A percentile compares a stretch with the other conserved stretches of the same genome.
phyloP scores from a whole-genome alignment of 2,888 invertebrate species.

The Drosophila neonasuta region DNA sequence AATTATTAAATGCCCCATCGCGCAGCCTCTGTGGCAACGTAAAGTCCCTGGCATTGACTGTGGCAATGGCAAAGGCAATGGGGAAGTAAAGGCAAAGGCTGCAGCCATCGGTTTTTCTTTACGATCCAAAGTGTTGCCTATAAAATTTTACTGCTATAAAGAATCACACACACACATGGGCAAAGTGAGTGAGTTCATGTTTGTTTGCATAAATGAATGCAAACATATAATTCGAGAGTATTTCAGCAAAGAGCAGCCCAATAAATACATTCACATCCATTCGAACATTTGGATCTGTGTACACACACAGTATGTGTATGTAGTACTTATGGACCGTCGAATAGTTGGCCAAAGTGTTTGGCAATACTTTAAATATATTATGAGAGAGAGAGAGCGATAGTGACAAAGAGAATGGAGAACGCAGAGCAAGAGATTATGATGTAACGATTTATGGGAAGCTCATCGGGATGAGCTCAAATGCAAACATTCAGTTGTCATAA shows the following conservation, averaged over 20 bases:
- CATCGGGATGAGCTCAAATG: conserved; percentile 58
- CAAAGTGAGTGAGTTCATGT: conserved; percentile 33
- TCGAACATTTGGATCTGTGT: conserved; percentile 7
- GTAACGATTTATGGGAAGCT: conserved; percentile 63
- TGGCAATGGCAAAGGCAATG: conserved; percentile 7
- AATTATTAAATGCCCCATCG: conserved; percentile 69
- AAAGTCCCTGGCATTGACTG: background rate
- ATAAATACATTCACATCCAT: conserved; percentile 29
- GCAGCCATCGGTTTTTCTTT: conserved; percentile 65
- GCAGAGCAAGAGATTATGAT: conserved; percentile 54
- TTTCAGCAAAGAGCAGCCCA: conserved; percentile 28
- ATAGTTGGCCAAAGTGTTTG: conserved; percentile 55
- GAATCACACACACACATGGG: conserved; percentile 12
- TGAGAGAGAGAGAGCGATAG: conserved; percentile 13
- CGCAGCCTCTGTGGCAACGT: conserved; percentile 17
- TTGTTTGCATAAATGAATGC: conserved; percentile 68
- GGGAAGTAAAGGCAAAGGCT: conserved; percentile 12
- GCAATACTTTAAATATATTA: conserved; percentile 67
- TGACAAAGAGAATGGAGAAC: background rate
- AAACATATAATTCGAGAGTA: conserved; percentile 60
- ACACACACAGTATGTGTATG: conserved; percentile 11
- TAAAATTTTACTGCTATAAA: conserved; percentile 63
- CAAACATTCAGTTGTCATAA: conserved; percentile 51
- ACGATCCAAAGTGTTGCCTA: conserved; percentile 64
- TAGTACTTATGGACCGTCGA: conserved; percentile 17